These are phyloP conservation scores for Gallirallus australis DNA, from an alignment of 2,797 vertebrate species.

Conservation along the genomic window DNA sequence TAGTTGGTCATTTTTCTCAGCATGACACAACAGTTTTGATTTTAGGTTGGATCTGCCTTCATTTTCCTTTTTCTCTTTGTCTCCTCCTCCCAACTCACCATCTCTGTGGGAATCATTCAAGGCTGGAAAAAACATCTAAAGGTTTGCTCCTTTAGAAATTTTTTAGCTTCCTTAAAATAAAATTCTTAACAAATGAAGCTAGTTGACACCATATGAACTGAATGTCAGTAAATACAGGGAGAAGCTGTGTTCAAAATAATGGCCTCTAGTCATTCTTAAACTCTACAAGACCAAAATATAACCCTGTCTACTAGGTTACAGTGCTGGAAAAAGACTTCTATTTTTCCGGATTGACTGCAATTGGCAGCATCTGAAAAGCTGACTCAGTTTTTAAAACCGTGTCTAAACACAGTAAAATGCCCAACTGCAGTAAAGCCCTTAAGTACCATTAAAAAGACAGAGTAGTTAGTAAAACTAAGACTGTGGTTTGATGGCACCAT, in stretches of 20 bases:
- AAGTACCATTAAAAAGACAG: conserved; percentile 49
- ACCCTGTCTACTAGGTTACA: background rate
- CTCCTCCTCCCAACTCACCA: background rate
- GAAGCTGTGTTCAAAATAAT: background rate
- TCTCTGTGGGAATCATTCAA: background rate
- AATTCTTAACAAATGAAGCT: background rate
- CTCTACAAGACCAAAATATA: conserved; percentile 2
- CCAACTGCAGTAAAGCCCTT: conserved; percentile 38
- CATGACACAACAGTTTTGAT: background rate
- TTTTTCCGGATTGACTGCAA: background rate
- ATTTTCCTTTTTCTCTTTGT: background rate
- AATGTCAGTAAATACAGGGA: background rate
- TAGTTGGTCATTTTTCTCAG: background rate
- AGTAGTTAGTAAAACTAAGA: conserved; percentile 47
- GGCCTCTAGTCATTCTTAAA: background rate
- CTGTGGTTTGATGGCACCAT: conserved; percentile 26
- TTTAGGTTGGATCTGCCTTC: background rate
- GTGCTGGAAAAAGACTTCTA: background rate
- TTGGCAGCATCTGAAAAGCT: conserved; percentile 17
- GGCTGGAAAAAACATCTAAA: background rate
- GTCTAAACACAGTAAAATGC: conserved; percentile 52
- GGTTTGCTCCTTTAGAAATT: background rate
- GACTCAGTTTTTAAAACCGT: conserved; percentile 44
- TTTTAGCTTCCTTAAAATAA: conserved; percentile 2
- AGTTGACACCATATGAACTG: background rate